phyloP scores from a whole-genome alignment of 2,888 invertebrate genomes.

The Plagodis pulveraria region DNA sequence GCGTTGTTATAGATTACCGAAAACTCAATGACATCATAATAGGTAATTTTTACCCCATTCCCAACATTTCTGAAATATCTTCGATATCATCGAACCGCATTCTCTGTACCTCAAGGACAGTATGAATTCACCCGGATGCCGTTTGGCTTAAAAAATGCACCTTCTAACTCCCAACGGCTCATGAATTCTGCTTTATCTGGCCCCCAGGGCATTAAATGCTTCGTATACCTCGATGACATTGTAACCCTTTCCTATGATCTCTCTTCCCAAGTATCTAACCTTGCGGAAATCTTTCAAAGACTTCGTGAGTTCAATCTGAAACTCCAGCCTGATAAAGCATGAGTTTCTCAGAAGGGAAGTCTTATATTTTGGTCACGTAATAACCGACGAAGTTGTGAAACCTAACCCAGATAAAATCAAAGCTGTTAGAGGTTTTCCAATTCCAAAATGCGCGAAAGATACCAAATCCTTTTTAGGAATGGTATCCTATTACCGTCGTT shows the following conservation, averaged over 20 bases:
- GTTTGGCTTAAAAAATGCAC: too few relatives aligned
- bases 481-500: not conserved
- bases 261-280: not conserved
- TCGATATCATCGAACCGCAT: too few relatives aligned
- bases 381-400: not conserved
- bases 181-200: not conserved
- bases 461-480: too few relatives aligned
- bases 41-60: constrained; percentile 13
- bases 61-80: not conserved
- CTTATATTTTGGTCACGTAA: not conserved
- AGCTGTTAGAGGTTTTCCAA: not conserved
- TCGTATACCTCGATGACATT: not conserved
- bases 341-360: not conserved
- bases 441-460: not conserved
- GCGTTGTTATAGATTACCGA: constrained; percentile 18
- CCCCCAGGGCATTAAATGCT: not conserved
- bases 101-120: constrained; percentile 42
- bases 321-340: not conserved
- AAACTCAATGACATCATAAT: constrained; percentile 17
- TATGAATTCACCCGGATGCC: constrained; percentile 41
- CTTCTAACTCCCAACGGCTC: not conserved
- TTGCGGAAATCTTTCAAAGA: not conserved
- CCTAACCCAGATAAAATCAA: not conserved
- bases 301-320: not conserved
- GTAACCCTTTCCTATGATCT: not conserved